Base-by-base conservation (phyloP, 2,113 vertebrate species). In the Coturnix japonica region DNA sequence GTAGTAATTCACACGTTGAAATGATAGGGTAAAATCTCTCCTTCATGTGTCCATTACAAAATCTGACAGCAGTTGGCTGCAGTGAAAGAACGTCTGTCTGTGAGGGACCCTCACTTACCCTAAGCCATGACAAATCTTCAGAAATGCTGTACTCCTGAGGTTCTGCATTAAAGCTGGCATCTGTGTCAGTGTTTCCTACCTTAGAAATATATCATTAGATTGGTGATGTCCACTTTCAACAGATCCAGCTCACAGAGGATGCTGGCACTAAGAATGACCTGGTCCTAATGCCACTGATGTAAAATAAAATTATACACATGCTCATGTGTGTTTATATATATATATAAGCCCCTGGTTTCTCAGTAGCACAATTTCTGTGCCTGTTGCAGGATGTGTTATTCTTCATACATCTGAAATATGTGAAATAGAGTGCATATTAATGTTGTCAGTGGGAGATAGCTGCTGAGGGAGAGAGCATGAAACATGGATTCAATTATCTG, bases 401-500 rank as follows among this genome's bases (percentile, higher is more conserved):
- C 80, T 77, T 82, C 49, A 30, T 80, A 43, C 19, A 53, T 70
- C 51, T 82, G n/a, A 72, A n/a, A 63, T 31, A 13, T 85, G 46
- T 87, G 81, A 87, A 96, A 76, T 19, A 71, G 35, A 81, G 39
- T 39, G 44, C 44, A 20, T 86, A 72, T 93, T 85, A 93, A 66
- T 70, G 47, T 54, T 87, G 85, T 71, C 73, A 81, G 31, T 90
- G 84, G 76, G 76, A 44, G 7, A 60, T 61, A 81, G 63, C 91
- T 87, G 41, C 92, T 96, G 84, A 90, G 88, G 49, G 94, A 96
- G 33, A 94, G 93, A 73, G 31, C 59, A 86, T 87, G 85, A 93
- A 95, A 90, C 57, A 39, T 72, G 69, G 95, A 95, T 95, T 96
- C 85, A 92, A 75, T 96, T 97, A 94, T 81, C 64, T 90, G 31